Conservation (phyloP, 2,888 invertebrate genomes). For the Rhagonycha lutea region DNA sequence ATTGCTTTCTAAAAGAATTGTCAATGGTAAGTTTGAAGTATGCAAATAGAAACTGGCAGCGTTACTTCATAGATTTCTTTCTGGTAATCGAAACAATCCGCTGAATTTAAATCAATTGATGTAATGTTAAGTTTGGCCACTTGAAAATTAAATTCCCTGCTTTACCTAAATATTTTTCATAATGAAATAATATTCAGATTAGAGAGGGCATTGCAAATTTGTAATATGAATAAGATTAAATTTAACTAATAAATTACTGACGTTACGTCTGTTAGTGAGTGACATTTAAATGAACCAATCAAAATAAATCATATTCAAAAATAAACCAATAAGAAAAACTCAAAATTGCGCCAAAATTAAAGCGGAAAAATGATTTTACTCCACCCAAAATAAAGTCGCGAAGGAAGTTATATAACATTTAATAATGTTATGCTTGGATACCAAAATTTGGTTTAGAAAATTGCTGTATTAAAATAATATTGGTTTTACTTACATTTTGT, state of each 20-base stretch:
- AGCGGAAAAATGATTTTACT: not conserved
- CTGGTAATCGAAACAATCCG: not conserved
- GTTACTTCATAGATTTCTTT: not conserved
- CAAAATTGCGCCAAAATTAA: not conserved
- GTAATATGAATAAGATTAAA: not conserved
- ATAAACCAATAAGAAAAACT: not conserved
- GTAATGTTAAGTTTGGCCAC: not conserved
- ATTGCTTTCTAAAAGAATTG: not conserved
- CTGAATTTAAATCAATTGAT: not conserved
- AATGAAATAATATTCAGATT: not conserved
- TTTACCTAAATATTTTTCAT: not conserved
- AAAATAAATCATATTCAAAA: not conserved
- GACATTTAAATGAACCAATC: not conserved
- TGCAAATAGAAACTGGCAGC: not conserved
- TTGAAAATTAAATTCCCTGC: not conserved
- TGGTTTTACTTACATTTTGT: conserved; percentile 18
- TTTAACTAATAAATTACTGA: not conserved
- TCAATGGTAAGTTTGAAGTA: not conserved
- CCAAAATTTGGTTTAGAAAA: not conserved
- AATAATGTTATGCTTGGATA: not conserved
- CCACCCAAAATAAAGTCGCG: not conserved
- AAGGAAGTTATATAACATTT: not conserved
- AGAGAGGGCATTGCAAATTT: not conserved
- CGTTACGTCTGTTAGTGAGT: not conserved
- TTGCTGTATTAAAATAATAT: not conserved